Conservation (phyloP, 1,140 invertebrate species). For the Brachionus calyciflorus region DNA sequence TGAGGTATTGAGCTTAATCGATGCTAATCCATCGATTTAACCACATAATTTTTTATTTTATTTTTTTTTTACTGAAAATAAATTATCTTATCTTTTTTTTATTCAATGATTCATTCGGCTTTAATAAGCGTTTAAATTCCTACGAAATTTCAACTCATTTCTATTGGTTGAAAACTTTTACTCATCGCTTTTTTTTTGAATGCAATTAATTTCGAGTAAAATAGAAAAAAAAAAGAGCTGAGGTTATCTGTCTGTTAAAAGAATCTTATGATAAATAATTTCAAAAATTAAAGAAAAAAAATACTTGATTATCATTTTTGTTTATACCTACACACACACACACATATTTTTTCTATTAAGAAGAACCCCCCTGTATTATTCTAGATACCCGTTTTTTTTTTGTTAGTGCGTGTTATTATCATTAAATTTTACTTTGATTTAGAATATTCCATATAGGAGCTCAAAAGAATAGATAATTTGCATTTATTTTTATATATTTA, state of each 20-base stretch:
- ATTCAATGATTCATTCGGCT: slow-evolving; percentile 10
- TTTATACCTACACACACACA: neutral
- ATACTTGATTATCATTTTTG: slow-evolving; percentile 40
- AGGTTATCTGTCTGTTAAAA: neutral
- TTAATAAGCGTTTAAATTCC: too few species aligned
- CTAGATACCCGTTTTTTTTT: neutral
- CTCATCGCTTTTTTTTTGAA: too few species aligned
- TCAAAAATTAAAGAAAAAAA: neutral
- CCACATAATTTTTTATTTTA: too few species aligned
- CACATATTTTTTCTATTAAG: slow-evolving; percentile 19
- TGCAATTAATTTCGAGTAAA: too few species aligned
- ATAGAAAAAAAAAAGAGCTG: too few species aligned
- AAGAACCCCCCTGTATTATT: slow-evolving; percentile 18
- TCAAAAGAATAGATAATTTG: neutral
- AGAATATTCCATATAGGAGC: neutral
- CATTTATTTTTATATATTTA: slow-evolving; percentile 2
- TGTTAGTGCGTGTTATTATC: slow-evolving; percentile 20
- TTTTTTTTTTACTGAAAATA: slow-evolving; percentile 17
- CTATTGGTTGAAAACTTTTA: too few species aligned
- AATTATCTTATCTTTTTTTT: slow-evolving; percentile 40
- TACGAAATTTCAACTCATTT: too few species aligned
- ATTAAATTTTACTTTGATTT: neutral
- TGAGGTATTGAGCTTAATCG: too few species aligned
- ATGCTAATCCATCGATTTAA: too few species aligned
- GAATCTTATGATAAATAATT: neutral